Evolutionary conservation across 2,797 vertebrate species (phyloP).

Genomic region (Diglossa cyanea): DNA sequence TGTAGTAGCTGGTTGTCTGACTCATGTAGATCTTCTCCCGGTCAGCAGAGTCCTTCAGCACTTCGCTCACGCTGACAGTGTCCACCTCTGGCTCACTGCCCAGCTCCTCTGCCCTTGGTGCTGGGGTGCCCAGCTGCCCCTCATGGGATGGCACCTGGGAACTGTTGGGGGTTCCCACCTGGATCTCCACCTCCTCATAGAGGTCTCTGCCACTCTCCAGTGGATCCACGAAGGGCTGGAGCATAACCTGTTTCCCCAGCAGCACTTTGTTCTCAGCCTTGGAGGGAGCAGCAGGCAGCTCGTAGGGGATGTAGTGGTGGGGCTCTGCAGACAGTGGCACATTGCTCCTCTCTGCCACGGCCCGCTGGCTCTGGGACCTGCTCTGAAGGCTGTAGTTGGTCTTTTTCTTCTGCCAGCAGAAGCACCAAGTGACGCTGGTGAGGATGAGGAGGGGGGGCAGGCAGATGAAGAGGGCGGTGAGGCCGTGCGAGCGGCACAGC

Average conservation of each 20-base stretch:
- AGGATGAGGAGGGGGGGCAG: constrained; percentile 81
- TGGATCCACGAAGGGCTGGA: constrained; percentile 72
- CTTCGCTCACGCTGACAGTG: constrained; percentile 83
- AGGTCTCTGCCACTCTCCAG: constrained; percentile 82
- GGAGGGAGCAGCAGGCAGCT: constrained; percentile 1
- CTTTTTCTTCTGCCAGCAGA: constrained; percentile 79
- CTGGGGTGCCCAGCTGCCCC: background rate
- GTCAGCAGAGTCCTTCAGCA: constrained; percentile 87
- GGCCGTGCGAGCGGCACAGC: constrained; percentile 75
- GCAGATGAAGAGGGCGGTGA: constrained; percentile 84
- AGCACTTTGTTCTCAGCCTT: constrained; percentile 58
- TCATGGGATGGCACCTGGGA: constrained; percentile 55
- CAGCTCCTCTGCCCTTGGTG: constrained; percentile 45
- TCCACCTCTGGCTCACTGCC: constrained; percentile 77
- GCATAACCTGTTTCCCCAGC: constrained; percentile 77
- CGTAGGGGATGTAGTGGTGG: constrained; percentile 48
- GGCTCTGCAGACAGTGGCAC: constrained; percentile 18
- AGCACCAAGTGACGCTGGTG: constrained; percentile 79
- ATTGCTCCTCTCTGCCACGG: constrained; percentile 53
- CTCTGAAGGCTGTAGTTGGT: constrained; percentile 37
- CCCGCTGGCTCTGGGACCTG: constrained; percentile 20
- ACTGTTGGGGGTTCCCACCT: constrained; percentile 74
- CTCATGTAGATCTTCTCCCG: constrained; percentile 88
- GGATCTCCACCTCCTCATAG: constrained; percentile 87
- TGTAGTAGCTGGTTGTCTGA: constrained; percentile 89